Percentiles rank a stretch among this genome's conserved stretches.
Evolutionary conservation across 2,888 invertebrate genomes (phyloP).

Genomic region (Thera britannica): DNA sequence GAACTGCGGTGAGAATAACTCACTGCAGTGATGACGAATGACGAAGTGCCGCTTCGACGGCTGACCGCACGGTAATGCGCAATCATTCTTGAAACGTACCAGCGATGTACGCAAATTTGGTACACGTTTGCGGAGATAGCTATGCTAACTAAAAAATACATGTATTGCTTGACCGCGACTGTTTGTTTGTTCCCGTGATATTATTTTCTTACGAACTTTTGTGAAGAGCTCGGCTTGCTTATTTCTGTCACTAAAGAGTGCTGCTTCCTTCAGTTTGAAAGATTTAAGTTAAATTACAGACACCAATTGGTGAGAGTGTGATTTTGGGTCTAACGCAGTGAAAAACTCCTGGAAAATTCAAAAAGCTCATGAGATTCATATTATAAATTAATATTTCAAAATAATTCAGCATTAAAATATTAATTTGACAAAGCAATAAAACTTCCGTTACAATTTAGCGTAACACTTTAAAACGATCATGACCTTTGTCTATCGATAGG

Average conservation of each 20-base stretch:
- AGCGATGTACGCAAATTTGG: slow-evolving; percentile 16
- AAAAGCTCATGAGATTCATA: too few relatives aligned
- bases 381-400: too few relatives aligned
- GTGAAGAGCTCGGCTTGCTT: too few relatives aligned
- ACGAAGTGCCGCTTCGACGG: slow-evolving; percentile 35
- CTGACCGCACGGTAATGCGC: slow-evolving; percentile 56
- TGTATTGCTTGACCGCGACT: not conserved
- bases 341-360: too few relatives aligned
- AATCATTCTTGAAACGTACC: slow-evolving; percentile 50
- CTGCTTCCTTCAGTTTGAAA: too few relatives aligned
- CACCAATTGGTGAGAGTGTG: too few relatives aligned
- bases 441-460: slow-evolving; percentile 38
- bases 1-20: slow-evolving; percentile 38
- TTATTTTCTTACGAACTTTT: not conserved
- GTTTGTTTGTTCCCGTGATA: not conserved
- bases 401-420: not conserved
- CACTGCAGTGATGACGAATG: slow-evolving; percentile 40
- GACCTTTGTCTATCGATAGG: slow-evolving; percentile 39
- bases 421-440: slow-evolving; percentile 12
- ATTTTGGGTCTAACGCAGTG: too few relatives aligned
- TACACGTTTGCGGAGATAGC: slow-evolving; percentile 30
- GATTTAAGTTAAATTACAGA: too few relatives aligned
- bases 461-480: slow-evolving; percentile 35
- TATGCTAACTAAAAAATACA: not conserved
- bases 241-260: too few relatives aligned